Conservation (phyloP, 2,797 vertebrate genomes). For the Rhyacichthys aspro region DNA sequence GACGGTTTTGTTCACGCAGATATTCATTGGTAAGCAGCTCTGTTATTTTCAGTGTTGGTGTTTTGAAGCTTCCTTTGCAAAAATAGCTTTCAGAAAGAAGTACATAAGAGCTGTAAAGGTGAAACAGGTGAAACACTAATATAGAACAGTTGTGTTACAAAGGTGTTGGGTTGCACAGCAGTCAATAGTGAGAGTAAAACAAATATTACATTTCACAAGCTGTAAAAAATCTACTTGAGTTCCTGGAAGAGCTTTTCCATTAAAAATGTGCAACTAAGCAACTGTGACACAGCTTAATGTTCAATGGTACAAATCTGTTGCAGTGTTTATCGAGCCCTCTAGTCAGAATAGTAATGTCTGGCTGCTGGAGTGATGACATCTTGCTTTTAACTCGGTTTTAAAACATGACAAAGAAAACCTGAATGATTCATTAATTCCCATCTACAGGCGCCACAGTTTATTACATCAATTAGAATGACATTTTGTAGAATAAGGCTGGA, state of each 20-base stretch:
- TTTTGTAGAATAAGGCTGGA: neutral
- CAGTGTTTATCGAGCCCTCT: neutral
- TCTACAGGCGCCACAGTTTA: neutral
- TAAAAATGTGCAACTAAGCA: conserved; percentile 20
- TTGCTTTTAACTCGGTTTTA: conserved; percentile 4
- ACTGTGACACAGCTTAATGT: neutral
- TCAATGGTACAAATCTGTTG: conserved; percentile 3
- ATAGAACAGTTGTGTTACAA: neutral
- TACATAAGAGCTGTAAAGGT: conserved; percentile 14
- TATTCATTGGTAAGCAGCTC: neutral
- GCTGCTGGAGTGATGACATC: neutral
- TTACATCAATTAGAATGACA: conserved; percentile 4
- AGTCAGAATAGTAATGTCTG: conserved; percentile 6
- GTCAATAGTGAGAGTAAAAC: conserved; percentile 8
- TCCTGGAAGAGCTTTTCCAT: conserved; percentile 11
- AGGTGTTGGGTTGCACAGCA: conserved; percentile 12
- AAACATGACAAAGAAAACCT: neutral
- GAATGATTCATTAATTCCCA: neutral
- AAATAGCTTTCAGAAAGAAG: conserved; percentile 42
- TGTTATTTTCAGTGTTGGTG: conserved; percentile 9
- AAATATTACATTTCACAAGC: conserved; percentile 26
- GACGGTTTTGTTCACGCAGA: no score
- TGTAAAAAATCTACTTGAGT: neutral
- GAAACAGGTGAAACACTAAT: conserved; percentile 2
- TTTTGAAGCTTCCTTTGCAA: conserved; percentile 13